phyloP scores from a whole-genome alignment of 23 tunicate species.

The Phallusia fumigata region DNA sequence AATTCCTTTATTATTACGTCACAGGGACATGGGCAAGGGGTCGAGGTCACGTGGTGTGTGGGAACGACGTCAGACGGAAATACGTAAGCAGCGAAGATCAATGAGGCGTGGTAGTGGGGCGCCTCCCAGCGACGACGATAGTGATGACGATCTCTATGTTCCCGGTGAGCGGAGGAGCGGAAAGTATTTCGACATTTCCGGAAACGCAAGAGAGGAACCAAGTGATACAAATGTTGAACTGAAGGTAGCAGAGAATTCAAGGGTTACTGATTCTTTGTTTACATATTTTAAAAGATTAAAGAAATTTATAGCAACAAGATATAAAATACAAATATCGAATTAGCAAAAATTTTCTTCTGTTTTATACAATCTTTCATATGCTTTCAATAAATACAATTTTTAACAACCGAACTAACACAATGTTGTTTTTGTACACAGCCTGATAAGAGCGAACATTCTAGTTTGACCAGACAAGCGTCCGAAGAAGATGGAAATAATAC shows the following conservation, averaged over 20 bases:
- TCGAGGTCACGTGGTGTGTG: slow-evolving; percentile 34
- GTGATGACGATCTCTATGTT: slow-evolving; percentile 89
- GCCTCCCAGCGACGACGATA: slow-evolving; percentile 40
- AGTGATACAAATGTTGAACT: not conserved
- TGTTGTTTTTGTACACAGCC: not conserved
- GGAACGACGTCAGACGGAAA: slow-evolving; percentile 63
- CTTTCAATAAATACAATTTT: too few relatives aligned
- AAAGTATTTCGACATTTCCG: slow-evolving; percentile 69
- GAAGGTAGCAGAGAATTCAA: not conserved
- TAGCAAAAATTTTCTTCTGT: too few relatives aligned
- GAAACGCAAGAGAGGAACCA: slow-evolving; percentile 1
- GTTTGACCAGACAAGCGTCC: not conserved
- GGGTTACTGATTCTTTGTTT: too few relatives aligned
- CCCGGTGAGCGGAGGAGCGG: slow-evolving; percentile 90
- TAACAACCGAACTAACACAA: too few relatives aligned
- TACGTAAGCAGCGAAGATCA: slow-evolving; percentile 56
- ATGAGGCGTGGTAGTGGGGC: slow-evolving; percentile 1
- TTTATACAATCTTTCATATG: too few relatives aligned
- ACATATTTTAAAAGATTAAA: too few relatives aligned
- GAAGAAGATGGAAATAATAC: not conserved
- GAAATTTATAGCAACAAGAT: too few relatives aligned
- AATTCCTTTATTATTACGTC: not conserved
- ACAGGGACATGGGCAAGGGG: not conserved
- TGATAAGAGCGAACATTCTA: not conserved
- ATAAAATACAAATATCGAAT: too few relatives aligned